phyloP scores from a whole-genome alignment of 1,140 invertebrate species.

The Euglossa dilemma region DNA sequence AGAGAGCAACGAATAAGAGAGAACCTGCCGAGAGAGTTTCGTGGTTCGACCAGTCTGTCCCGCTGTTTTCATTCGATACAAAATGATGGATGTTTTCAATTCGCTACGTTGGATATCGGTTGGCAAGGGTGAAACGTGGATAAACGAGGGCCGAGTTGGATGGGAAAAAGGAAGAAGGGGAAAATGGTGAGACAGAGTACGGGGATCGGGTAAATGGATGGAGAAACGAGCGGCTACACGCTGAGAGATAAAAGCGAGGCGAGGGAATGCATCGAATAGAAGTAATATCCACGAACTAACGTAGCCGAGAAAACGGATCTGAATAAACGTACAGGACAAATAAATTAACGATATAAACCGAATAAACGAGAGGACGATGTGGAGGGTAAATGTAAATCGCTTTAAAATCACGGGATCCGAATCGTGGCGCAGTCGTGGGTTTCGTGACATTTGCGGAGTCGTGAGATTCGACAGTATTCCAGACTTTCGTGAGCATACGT shows the following conservation, averaged over 20 bases:
- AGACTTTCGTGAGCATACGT: too few relatives aligned
- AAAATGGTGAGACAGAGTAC: neutral
- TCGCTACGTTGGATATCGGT: neutral
- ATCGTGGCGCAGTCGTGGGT: too few relatives aligned
- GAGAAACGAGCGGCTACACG: too few relatives aligned
- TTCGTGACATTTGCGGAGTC: too few relatives aligned
- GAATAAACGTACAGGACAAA: too few relatives aligned
- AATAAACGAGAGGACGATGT: too few relatives aligned
- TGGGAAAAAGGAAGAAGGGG: neutral
- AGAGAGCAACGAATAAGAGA: neutral
- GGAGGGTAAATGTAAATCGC: too few relatives aligned
- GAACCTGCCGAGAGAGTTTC: slow-evolving; percentile 36
- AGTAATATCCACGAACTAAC: too few relatives aligned
- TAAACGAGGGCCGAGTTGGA: neutral
- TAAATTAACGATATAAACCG: too few relatives aligned
- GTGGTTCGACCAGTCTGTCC: neutral
- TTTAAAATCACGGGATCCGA: too few relatives aligned
- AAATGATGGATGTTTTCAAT: slow-evolving; percentile 44
- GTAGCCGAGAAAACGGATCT: too few relatives aligned
- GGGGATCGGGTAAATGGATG: neutral
- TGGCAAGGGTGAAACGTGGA: neutral
- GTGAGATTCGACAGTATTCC: too few relatives aligned
- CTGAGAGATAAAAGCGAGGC: neutral
- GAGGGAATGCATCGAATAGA: neutral
- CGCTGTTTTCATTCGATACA: slow-evolving; percentile 29